Percentiles rank a stretch among this genome's conserved stretches.
These are phyloP conservation scores for Ellobius talpinus DNA, from an alignment of 2,113 vertebrate genomes.

Conservation along the genomic window DNA sequence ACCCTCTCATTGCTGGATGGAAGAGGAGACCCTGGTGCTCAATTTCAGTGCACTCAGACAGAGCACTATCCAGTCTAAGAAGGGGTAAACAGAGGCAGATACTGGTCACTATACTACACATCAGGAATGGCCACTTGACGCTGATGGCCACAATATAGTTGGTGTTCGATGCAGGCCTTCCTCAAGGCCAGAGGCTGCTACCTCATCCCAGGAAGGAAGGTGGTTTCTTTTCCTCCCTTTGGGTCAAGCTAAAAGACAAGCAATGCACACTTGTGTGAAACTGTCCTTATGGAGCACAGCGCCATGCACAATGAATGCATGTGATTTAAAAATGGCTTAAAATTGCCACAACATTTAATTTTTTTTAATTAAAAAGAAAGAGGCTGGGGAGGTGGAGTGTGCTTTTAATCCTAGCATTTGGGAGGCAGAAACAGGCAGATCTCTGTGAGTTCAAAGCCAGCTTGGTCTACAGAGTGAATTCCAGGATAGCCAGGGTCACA, in stretches of 20 bases:
- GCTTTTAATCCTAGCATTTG: background rate
- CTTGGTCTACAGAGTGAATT: background rate
- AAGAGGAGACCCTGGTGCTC: background rate
- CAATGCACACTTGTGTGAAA: background rate
- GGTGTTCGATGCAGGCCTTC: background rate
- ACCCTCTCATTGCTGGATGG: background rate
- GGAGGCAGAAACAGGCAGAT: background rate
- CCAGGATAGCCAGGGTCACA: background rate
- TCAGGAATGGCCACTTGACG: background rate
- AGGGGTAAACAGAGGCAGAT: background rate
- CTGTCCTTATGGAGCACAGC: background rate
- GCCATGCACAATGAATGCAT: background rate
- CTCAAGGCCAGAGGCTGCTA: background rate
- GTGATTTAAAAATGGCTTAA: too few species aligned
- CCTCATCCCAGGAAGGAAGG: background rate
- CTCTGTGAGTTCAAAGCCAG: background rate
- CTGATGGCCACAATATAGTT: background rate
- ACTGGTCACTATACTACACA: background rate
- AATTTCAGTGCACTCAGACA: background rate
- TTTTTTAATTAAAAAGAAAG: background rate
- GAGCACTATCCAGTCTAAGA: rapidly evolving
- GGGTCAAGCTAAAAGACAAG: background rate
- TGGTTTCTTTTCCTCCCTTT: background rate
- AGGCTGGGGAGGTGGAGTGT: background rate
- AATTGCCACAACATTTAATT: too few species aligned